phyloP scores from a whole-genome alignment of 2,888 invertebrate species.

The Drosophila cyrtoloma region DNA sequence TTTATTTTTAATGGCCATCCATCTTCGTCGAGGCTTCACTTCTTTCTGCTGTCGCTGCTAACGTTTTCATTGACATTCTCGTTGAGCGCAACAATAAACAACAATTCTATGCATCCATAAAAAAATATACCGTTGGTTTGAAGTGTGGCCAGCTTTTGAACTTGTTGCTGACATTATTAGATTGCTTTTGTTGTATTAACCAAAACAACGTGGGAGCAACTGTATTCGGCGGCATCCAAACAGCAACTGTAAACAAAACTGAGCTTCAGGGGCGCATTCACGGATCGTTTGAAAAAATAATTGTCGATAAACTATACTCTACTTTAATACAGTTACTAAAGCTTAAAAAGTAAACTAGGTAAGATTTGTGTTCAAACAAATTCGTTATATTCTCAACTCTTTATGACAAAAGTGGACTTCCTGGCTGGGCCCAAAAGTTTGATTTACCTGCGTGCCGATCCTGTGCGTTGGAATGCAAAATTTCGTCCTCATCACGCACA shows the following conservation, averaged over 20 bases:
- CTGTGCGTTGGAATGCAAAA: slow-evolving; percentile 52
- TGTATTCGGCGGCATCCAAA: slow-evolving; percentile 32
- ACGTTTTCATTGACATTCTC: slow-evolving; percentile 39
- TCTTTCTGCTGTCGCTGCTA: slow-evolving; percentile 12
- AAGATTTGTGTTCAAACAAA: background rate
- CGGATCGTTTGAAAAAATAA: background rate
- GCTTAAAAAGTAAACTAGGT: background rate
- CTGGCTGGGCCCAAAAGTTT: background rate
- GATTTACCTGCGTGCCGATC: slow-evolving; percentile 47
- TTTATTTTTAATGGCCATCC: slow-evolving; percentile 45
- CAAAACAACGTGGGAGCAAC: slow-evolving; percentile 46
- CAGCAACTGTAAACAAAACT: slow-evolving; percentile 46
- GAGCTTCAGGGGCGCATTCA: slow-evolving; percentile 36
- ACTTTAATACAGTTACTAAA: background rate
- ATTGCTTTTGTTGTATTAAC: slow-evolving; percentile 27
- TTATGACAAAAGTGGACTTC: background rate
- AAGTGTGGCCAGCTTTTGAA: slow-evolving; percentile 59
- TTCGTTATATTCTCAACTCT: background rate
- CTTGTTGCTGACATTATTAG: slow-evolving; percentile 65
- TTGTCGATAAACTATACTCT: background rate
- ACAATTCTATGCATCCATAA: slow-evolving; percentile 34
- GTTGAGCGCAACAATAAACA: slow-evolving; percentile 1
- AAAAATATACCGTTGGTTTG: slow-evolving; percentile 53
- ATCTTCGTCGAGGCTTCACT: slow-evolving; percentile 10
- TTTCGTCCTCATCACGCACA: slow-evolving; percentile 33